Evolutionary conservation across 2,113 vertebrate species (phyloP), one percentile per base, ranked within the genome.

Genomic region (Passer montanus): DNA sequence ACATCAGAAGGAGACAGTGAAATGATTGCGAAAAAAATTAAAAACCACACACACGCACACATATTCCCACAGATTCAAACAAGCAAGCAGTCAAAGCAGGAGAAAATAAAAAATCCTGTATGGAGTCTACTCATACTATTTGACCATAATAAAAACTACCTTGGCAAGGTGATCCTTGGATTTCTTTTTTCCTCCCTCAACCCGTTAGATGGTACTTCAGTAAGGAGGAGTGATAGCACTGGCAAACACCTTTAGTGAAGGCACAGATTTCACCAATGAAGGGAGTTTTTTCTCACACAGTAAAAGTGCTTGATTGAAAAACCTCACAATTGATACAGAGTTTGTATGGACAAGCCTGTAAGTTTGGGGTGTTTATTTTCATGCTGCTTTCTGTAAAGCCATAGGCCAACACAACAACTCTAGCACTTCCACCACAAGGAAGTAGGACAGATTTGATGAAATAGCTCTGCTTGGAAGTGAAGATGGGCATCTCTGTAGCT

Each of bases 1-100:
- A 93, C 85, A 89, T 74, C 77, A 93, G 82, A 90, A 95, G 24
- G 31, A 91, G 41, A 77, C 89, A 69, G 49, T 18, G 33, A 92
- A 89, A 84, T 78, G 69, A 67, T 84, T 83, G 79, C 1, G 0
- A 3, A 93, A 84, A 91, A 77, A 64, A n/a, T 8, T 5, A 3
- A 20, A 53, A 59, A 35, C 22, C 33, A 37, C 44, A 56, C 3
- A 2, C 73, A 52, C 0, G 1, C 63, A 82, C 30, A 27, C 84
- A 86, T 31, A 76, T 90, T 95, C 55, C 55, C 94, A 88, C 50
- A 77, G 72, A 92, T 37, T 20, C 41, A 92, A 88, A 66, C 20
- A 77, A 80, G n/a, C 39, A 78, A 79, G 58, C 28, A 79, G 53
- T 47, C 31, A 60, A 87, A 85, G 58, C 3, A 47, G n/a, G 28